Evolutionary conservation across 2,888 invertebrate species (phyloP).

Genomic region (Priocnemis perturbator): DNA sequence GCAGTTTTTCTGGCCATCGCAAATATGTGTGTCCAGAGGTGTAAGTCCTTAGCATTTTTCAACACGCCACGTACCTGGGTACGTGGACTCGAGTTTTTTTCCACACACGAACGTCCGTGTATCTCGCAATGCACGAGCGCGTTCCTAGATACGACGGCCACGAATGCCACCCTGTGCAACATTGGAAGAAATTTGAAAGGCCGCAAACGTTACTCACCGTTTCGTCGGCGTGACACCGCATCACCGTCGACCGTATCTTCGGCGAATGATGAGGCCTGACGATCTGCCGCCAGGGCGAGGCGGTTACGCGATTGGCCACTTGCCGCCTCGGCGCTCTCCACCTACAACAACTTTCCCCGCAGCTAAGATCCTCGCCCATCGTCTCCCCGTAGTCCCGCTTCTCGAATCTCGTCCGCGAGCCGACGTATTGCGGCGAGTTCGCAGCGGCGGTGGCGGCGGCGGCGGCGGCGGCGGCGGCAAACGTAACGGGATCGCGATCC

Average conservation of each 20-base stretch:
- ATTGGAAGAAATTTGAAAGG: too few species aligned
- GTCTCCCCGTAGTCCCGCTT: conserved; percentile 24
- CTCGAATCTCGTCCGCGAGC: conserved; percentile 23
- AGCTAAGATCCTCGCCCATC: conserved; percentile 52
- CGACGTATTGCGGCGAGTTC: not conserved
- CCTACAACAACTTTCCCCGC: conserved; percentile 56
- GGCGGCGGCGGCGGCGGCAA: too few species aligned
- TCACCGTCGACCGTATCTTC: conserved; percentile 54
- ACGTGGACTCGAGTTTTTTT: too few species aligned
- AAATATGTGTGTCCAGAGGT: too few species aligned
- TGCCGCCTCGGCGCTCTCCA: conserved; percentile 62
- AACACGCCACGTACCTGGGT: too few species aligned
- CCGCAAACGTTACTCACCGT: not conserved
- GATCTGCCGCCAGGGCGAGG: conserved; percentile 71
- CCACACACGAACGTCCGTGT: too few species aligned
- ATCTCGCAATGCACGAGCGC: too few species aligned
- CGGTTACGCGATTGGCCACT: conserved; percentile 70
- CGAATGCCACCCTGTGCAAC: too few species aligned
- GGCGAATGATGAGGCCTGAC: conserved; percentile 69
- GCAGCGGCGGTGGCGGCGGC: too few species aligned
- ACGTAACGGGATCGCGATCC: conserved; percentile 9
- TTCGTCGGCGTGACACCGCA: conserved; percentile 1
- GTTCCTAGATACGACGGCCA: too few species aligned
- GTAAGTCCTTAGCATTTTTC: too few species aligned
- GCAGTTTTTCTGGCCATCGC: too few species aligned